Conservation (phyloP, 2,888 invertebrate genomes). For the Cheilosia soror region DNA sequence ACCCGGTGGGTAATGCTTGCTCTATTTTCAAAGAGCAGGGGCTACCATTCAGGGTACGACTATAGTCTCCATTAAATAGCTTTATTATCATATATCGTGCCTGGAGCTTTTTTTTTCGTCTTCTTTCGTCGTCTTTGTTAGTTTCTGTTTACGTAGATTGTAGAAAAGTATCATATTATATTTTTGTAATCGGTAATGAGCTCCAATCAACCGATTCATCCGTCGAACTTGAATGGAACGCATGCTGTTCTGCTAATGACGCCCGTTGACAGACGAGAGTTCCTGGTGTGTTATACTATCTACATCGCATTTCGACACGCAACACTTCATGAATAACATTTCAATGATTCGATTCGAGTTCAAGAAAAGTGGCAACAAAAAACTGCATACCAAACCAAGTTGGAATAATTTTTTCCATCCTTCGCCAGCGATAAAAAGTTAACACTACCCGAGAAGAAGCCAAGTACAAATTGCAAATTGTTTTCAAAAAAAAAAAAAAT, state of each 20-base stretch:
- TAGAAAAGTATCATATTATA: not conserved
- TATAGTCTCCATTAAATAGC: slow-evolving; percentile 32
- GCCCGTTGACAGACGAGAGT: not conserved
- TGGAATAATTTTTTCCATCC: slow-evolving; percentile 14
- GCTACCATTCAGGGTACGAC: slow-evolving; percentile 6
- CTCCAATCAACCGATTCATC: slow-evolving; percentile 65
- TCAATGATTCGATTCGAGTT: slow-evolving; percentile 33
- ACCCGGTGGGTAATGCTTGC: not conserved
- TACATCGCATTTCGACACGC: slow-evolving; percentile 53
- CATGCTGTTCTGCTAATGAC: slow-evolving; percentile 12
- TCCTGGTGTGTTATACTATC: slow-evolving; percentile 14
- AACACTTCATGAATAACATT: slow-evolving; percentile 49
- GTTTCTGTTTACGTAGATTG: slow-evolving; percentile 1
- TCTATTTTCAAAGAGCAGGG: slow-evolving; percentile 5
- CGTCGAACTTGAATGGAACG: slow-evolving; percentile 41
- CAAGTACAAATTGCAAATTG: not conserved
- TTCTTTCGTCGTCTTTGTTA: not conserved
- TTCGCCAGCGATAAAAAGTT: slow-evolving; percentile 28
- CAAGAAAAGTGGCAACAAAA: slow-evolving; percentile 11
- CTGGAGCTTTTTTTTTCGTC: not conserved
- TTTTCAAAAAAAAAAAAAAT: not conserved
- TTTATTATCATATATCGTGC: slow-evolving; percentile 41
- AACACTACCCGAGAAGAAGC: slow-evolving; percentile 8
- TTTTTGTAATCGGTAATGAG: slow-evolving; percentile 60
- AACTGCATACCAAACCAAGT: slow-evolving; percentile 45